Evolutionary conservation across 2,797 vertebrate species (phyloP).

Genomic region (Cuniculus paca): DNA sequence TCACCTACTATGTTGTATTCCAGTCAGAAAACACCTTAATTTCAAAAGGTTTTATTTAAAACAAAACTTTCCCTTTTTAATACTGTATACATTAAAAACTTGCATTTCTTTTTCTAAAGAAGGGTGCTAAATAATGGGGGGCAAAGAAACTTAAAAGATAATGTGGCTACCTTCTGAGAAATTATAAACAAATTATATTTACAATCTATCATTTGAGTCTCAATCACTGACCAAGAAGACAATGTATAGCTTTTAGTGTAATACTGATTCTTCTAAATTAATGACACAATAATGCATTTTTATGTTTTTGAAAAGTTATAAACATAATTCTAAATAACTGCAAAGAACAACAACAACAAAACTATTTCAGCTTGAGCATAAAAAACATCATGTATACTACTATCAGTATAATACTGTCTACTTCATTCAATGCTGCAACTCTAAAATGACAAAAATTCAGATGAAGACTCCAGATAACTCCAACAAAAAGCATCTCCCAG

Average conservation of each 20-base stretch:
- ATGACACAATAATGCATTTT: constrained; percentile 1
- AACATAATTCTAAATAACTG: constrained; percentile 14
- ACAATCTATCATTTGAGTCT: constrained; percentile 12
- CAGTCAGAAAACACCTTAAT: constrained; percentile 10
- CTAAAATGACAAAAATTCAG: background rate
- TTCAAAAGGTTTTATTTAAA: constrained; percentile 40
- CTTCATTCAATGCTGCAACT: background rate
- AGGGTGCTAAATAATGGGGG: background rate
- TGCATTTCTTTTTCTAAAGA: background rate
- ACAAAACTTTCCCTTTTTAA: constrained; percentile 26
- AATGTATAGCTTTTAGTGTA: constrained; percentile 19
- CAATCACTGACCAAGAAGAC: background rate
- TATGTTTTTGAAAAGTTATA: constrained; percentile 44
- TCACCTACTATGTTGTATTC: background rate
- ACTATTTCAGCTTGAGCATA: background rate
- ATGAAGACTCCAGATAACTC: background rate
- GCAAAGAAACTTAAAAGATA: background rate
- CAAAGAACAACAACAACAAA: background rate
- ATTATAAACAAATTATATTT: constrained; percentile 6
- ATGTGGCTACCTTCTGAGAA: constrained; percentile 3
- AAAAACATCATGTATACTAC: background rate
- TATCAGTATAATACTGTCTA: background rate
- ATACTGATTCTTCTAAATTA: constrained; percentile 31
- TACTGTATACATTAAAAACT: background rate
- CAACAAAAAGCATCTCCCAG: constrained; percentile 34